phyloP scores from a whole-genome alignment of 2,113 vertebrate species.

The Tetrax tetrax region DNA sequence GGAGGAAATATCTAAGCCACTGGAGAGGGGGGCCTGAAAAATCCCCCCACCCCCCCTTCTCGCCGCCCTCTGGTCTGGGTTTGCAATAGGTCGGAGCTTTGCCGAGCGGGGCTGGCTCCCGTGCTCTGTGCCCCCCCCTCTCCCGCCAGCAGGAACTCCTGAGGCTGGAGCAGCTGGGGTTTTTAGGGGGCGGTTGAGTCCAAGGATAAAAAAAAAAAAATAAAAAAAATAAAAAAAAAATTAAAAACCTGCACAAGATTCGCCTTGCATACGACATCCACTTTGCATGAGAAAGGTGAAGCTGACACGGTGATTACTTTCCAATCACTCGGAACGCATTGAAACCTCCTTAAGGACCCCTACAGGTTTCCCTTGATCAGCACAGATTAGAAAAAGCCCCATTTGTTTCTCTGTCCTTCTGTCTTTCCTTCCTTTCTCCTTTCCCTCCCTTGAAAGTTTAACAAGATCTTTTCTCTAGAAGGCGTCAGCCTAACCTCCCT shows the following conservation, averaged over 20 bases:
- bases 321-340: constrained; percentile 85
- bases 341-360: constrained; percentile 75
- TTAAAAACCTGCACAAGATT: constrained; percentile 84
- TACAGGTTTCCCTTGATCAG: constrained; percentile 66
- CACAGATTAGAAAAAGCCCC: constrained; percentile 65
- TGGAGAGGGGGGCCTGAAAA: neutral
- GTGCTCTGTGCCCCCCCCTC: neutral
- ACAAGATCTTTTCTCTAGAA: neutral
- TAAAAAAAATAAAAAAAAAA: neutral
- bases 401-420: constrained; percentile 58
- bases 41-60: neutral
- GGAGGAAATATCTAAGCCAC: constrained; percentile 34
- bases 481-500: constrained; percentile 5
- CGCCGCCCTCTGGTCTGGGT: neutral
- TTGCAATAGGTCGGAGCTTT: neutral
- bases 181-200: neutral
- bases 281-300: constrained; percentile 94
- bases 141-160: neutral
- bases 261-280: constrained; percentile 87
- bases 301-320: constrained; percentile 89
- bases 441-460: constrained; percentile 43
- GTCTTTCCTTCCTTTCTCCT: neutral
- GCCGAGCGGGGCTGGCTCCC: neutral
- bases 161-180: constrained; percentile 29
- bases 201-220: constrained; percentile 32